Evolutionary conservation across 2,113 vertebrate genomes (phyloP).

Genomic region (Brachypodius melanocephalos): DNA sequence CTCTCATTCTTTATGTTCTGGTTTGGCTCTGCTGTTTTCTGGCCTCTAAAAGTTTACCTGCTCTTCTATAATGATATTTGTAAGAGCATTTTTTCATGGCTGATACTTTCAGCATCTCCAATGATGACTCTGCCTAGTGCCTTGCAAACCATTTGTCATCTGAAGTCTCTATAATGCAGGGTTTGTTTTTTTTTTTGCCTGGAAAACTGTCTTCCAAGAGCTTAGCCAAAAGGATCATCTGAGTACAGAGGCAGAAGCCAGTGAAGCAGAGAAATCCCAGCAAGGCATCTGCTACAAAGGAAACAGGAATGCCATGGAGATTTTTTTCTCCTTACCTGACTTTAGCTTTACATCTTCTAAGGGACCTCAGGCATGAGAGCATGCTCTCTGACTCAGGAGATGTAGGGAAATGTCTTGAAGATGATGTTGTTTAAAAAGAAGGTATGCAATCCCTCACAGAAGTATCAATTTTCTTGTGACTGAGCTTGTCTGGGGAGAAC

Average conservation of each 20-base stretch:
- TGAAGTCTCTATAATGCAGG: background rate
- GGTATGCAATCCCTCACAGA: background rate
- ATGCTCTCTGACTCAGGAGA: background rate
- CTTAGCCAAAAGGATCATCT: background rate
- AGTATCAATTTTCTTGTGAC: background rate
- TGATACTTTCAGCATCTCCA: background rate
- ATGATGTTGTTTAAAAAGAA: constrained; percentile 11
- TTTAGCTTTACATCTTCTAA: constrained; percentile 4
- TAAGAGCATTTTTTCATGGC: background rate
- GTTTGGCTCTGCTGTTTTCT: background rate
- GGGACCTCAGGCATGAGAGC: background rate
- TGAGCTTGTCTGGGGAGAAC: background rate
- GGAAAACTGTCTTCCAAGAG: background rate
- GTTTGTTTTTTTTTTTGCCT: background rate
- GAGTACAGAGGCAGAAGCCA: background rate
- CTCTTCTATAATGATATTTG: background rate
- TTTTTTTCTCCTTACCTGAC: background rate
- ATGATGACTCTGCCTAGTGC: background rate
- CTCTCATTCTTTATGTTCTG: background rate
- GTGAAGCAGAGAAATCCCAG: background rate
- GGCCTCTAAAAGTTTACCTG: background rate
- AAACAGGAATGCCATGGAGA: background rate
- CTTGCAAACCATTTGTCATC: background rate
- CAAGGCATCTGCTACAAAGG: background rate
- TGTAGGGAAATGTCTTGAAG: background rate